Evolutionary conservation across 2,113 vertebrate species (phyloP).

Genomic region (Notothenia rossii): DNA sequence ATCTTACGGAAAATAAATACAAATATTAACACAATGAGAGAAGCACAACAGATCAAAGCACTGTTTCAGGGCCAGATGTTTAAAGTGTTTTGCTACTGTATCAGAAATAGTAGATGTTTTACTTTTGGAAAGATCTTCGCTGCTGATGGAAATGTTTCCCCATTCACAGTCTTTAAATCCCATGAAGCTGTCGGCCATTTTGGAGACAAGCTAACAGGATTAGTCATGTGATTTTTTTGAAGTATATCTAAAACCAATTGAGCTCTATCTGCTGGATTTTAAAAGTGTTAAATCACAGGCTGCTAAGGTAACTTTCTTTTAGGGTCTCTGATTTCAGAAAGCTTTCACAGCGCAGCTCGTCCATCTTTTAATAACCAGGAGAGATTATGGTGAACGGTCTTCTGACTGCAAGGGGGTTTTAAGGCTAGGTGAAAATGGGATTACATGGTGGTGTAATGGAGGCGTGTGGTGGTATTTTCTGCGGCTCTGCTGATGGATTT

Average conservation of each 20-base stretch:
- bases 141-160: conserved; percentile 21
- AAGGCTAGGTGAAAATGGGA: conserved; percentile 66
- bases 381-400: conserved; percentile 19
- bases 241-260: background rate
- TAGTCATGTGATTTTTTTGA: conserved; percentile 6
- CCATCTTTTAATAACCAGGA: conserved; percentile 8
- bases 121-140: background rate
- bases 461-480: conserved; percentile 58
- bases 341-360: background rate
- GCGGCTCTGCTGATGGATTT: conserved; percentile 61
- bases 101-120: conserved; percentile 42
- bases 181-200: background rate
- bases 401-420: conserved; percentile 41
- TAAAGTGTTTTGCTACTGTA: conserved; percentile 26
- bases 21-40: conserved; percentile 10
- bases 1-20: background rate
- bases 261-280: conserved; percentile 2
- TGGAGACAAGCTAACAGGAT: conserved; percentile 23
- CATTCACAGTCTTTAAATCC: conserved; percentile 36
- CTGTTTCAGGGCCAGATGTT: background rate
- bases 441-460: conserved; percentile 58
- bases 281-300: background rate
- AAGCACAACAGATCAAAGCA: conserved; percentile 34
- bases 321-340: conserved; percentile 3
- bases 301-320: conserved; percentile 1